These are phyloP conservation scores for Sparidentex hasta DNA, from an alignment of 2,797 vertebrate species.

Conservation along the genomic window DNA sequence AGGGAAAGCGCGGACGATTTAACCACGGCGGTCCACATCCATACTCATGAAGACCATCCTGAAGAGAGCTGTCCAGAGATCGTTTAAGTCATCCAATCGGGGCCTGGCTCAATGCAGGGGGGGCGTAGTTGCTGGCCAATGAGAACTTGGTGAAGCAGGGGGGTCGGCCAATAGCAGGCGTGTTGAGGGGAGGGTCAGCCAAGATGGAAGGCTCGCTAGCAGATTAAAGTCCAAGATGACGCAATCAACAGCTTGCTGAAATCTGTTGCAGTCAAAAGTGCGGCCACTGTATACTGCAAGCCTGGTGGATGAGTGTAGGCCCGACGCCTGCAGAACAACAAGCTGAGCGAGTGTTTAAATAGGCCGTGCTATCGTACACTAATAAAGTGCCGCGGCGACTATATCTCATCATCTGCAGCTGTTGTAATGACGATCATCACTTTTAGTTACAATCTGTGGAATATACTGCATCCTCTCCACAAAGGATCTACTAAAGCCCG, in stretches of 20 bases:
- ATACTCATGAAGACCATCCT: constrained; percentile 67
- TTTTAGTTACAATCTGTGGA: constrained; percentile 53
- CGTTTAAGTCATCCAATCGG: constrained; percentile 72
- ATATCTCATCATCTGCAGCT: constrained; percentile 47
- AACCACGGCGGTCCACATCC: constrained; percentile 62
- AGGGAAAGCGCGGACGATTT: constrained; percentile 52
- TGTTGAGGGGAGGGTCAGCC: constrained; percentile 75
- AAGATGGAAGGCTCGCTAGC: constrained; percentile 68
- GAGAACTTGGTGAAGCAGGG: constrained; percentile 62
- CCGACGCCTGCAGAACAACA: constrained; percentile 21
- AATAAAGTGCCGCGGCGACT: constrained; percentile 23
- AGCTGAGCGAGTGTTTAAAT: constrained; percentile 13
- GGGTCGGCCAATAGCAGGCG: constrained; percentile 80
- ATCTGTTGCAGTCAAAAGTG: constrained; percentile 83
- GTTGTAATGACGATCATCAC: constrained; percentile 49
- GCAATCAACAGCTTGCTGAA: constrained; percentile 84
- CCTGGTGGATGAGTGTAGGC: constrained; percentile 45
- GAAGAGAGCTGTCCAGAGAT: constrained; percentile 70
- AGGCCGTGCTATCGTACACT: constrained; percentile 15
- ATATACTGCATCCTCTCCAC: constrained; percentile 49
- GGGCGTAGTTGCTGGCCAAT: constrained; percentile 75
- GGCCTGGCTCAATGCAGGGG: constrained; percentile 64
- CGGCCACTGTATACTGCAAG: constrained; percentile 70
- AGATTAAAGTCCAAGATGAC: constrained; percentile 79
- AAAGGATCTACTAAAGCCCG: constrained; percentile 56